These are phyloP conservation scores for Amphiprion percula DNA, from an alignment of 2,113 vertebrate species.

Conservation along the genomic window DNA sequence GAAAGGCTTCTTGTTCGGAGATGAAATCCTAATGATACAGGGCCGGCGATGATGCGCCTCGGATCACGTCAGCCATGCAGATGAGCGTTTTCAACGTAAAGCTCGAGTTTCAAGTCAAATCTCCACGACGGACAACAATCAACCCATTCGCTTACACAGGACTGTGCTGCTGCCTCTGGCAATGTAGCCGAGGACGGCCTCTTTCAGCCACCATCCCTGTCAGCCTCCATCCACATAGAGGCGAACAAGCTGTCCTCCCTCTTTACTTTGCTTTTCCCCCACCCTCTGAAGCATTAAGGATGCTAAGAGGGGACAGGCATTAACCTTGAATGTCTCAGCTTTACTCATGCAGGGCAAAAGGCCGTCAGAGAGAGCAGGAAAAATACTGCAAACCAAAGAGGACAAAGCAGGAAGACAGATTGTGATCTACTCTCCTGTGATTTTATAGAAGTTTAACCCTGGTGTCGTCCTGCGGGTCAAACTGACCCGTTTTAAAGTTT, in stretches of 20 bases:
- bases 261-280: slow-evolving; percentile 20
- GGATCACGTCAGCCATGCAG: slow-evolving; percentile 61
- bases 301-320: slow-evolving; percentile 40
- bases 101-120: slow-evolving; percentile 52
- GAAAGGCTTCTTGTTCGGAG: slow-evolving; percentile 71
- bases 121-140: slow-evolving; percentile 44
- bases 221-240: slow-evolving; percentile 46
- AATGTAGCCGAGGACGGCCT: slow-evolving; percentile 6
- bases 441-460: too few relatives aligned
- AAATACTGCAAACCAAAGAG: neutral
- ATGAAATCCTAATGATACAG: slow-evolving; percentile 65
- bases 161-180: slow-evolving; percentile 22
- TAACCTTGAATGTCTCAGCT: slow-evolving; percentile 53
- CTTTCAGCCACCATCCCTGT: slow-evolving; percentile 32
- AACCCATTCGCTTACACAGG: slow-evolving; percentile 24
- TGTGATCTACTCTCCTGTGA: neutral
- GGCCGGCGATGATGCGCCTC: slow-evolving; percentile 42
- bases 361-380: slow-evolving; percentile 8
- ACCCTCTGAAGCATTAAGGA: slow-evolving; percentile 48
- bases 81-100: slow-evolving; percentile 50
- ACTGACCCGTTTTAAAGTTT: too few relatives aligned
- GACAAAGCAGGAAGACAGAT: neutral
- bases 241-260: slow-evolving; percentile 57
- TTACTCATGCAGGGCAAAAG: slow-evolving; percentile 25
- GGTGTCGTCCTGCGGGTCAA: too few relatives aligned